These are phyloP conservation scores for Falco columbarius DNA, from an alignment of 2,797 vertebrate species.

Conservation along the genomic window DNA sequence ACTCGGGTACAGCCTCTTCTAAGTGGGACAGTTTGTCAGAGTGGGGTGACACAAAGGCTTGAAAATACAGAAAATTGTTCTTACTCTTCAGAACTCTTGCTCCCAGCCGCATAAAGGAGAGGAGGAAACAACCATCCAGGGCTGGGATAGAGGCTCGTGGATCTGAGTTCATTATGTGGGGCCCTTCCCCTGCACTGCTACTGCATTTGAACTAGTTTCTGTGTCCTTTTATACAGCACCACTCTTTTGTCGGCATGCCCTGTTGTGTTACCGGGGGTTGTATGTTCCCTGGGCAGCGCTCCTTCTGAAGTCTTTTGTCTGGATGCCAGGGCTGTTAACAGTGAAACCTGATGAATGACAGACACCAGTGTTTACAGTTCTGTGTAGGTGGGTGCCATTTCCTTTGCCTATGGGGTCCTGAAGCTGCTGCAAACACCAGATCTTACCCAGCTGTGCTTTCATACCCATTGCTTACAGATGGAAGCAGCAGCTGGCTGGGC, in stretches of 20 bases:
- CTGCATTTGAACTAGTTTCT: neutral
- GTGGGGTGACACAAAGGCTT: neutral
- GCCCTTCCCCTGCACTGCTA: neutral
- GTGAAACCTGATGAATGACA: rapidly evolving
- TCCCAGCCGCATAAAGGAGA: neutral
- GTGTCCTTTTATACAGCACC: neutral
- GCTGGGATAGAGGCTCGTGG: neutral
- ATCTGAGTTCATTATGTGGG: neutral
- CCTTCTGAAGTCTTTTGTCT: neutral
- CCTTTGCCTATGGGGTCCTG: neutral
- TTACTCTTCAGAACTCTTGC: neutral
- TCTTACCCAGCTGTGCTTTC: neutral
- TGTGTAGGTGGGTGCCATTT: neutral
- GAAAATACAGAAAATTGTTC: neutral
- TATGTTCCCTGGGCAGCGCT: neutral
- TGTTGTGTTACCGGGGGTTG: neutral
- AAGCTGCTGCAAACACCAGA: neutral
- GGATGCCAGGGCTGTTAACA: neutral
- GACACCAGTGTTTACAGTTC: neutral
- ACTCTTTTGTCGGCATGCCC: neutral
- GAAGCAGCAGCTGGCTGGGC: neutral
- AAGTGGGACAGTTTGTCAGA: neutral
- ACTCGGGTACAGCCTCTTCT: neutral
- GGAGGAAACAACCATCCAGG: neutral
- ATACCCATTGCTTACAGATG: neutral